Percentiles rank a stretch among this genome's conserved stretches.
Conservation (phyloP, 2,797 vertebrate species). For the Gobio occitaniae region DNA sequence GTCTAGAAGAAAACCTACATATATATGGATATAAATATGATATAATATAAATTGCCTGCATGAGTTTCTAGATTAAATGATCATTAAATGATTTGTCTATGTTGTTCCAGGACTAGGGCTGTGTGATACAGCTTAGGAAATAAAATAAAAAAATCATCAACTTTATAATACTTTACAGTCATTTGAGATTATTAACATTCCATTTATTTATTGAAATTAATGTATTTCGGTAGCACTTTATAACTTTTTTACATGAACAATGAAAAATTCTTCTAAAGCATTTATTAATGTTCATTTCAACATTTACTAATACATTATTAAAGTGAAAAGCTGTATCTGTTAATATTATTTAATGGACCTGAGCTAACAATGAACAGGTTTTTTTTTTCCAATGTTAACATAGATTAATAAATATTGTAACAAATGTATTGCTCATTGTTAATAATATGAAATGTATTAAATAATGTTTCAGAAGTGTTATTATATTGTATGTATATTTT, state of each 20-base stretch:
- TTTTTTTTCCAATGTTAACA: neutral
- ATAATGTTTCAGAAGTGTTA: neutral
- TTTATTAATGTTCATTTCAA: neutral
- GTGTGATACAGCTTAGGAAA: neutral
- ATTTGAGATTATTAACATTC: neutral
- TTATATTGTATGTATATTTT: neutral
- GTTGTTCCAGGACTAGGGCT: neutral
- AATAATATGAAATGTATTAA: neutral
- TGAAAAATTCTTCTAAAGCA: neutral
- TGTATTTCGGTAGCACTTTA: neutral
- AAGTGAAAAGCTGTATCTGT: neutral
- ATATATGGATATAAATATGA: too few relatives aligned
- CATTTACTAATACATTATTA: neutral
- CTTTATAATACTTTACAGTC: neutral
- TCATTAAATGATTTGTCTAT: too few relatives aligned
- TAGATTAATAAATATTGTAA: neutral
- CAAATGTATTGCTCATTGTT: neutral
- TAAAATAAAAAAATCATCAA: neutral
- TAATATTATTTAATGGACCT: neutral
- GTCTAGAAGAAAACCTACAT: neutral
- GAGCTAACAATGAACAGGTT: neutral
- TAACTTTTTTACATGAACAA: neutral
- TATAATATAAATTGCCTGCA: neutral
- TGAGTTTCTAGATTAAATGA: conserved; percentile 1
- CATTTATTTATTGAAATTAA: neutral